Conservation (phyloP, 2,888 invertebrate genomes). For the Agonopterix alstromeriana region DNA sequence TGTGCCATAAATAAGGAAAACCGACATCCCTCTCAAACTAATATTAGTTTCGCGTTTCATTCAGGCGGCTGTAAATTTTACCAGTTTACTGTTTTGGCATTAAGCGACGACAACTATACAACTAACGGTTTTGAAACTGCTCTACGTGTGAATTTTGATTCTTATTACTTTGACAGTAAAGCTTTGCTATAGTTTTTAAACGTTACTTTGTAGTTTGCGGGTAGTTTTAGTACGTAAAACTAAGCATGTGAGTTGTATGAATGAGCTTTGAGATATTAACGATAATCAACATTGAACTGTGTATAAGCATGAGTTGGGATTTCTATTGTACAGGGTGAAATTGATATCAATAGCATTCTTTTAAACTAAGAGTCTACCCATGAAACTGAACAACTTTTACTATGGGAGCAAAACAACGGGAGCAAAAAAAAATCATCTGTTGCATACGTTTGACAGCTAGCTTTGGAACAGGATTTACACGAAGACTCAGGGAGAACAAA, state of each 20-base stretch:
- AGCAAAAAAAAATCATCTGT: too few relatives aligned
- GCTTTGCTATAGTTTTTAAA: not conserved
- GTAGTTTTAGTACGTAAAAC: slow-evolving; percentile 10
- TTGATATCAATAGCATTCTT: too few relatives aligned
- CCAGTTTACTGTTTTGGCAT: slow-evolving; percentile 52
- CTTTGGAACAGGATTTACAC: too few relatives aligned
- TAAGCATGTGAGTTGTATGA: slow-evolving; percentile 13
- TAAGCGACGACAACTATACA: slow-evolving; percentile 39
- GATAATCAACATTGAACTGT: not conserved
- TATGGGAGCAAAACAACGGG: too few relatives aligned
- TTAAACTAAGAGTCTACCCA: too few relatives aligned
- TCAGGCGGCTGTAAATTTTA: slow-evolving; percentile 45
- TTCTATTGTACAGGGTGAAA: too few relatives aligned
- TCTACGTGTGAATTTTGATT: not conserved
- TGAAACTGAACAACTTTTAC: too few relatives aligned
- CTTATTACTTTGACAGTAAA: not conserved
- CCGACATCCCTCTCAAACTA: slow-evolving; percentile 38
- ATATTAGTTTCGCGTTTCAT: slow-evolving; percentile 53
- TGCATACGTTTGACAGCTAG: too few relatives aligned
- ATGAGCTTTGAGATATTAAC: slow-evolving; percentile 13
- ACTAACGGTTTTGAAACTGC: slow-evolving; percentile 25
- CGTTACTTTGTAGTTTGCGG: not conserved
- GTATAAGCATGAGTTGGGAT: too few relatives aligned
- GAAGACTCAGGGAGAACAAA: too few relatives aligned
- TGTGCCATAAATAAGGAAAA: slow-evolving; percentile 13